Base-by-base conservation (phyloP, 2,113 vertebrate genomes). In the zebrafish (Danio rerio) region DNA sequence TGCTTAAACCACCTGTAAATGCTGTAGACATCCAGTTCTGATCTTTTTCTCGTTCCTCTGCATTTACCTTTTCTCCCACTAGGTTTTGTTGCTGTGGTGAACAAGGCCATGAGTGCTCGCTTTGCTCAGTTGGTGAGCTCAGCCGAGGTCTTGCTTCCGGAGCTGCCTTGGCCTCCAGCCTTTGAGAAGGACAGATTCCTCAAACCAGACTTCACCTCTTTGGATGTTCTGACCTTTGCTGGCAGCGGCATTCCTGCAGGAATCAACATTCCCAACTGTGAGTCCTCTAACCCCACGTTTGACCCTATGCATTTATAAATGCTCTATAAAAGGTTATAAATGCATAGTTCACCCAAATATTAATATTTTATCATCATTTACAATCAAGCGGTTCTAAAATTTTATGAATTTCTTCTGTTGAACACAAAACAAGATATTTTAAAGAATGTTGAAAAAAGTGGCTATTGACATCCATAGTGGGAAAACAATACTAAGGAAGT, bases 221-320 rank as follows among this genome's bases (percentile, higher is more conserved):
- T 98, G 77, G 96, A 98, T 0, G 96, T 98, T 5, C 94, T 98
- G 78, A 96, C 96, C 56, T 98, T 97, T 0, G 95, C 96, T 0
- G 96, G 96, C 12, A 97, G 96, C 0, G 96, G 96, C 78, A 97
- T 98, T 71, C 96, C 96, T 7, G 96, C 96, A 0, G 96, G 96
- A 79, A 98, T 98, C 89, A 98, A 96, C 90, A 98, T 98, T 88
- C 96, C 96, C 40, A 98, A 98, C 92, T 98, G 96, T 97, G 86
- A 93, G 94, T 49, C 40, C 5, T n/a, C 50, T 12, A 1, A 21
- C 31, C 42, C 7, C 6, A n/a, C 40, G 31, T 59, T 50, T 50
- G 18, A 45, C 11, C 53, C 18, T 42, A 49, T 9, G 9, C 1
- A 62, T 62, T 18, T 40, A 62, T 52, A 11, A 50, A 6, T 69